Evolutionary conservation across 1,140 invertebrate species (phyloP), one percentile per base, ranked within the genome.

Genomic region (Homalodisca vitripennis): DNA sequence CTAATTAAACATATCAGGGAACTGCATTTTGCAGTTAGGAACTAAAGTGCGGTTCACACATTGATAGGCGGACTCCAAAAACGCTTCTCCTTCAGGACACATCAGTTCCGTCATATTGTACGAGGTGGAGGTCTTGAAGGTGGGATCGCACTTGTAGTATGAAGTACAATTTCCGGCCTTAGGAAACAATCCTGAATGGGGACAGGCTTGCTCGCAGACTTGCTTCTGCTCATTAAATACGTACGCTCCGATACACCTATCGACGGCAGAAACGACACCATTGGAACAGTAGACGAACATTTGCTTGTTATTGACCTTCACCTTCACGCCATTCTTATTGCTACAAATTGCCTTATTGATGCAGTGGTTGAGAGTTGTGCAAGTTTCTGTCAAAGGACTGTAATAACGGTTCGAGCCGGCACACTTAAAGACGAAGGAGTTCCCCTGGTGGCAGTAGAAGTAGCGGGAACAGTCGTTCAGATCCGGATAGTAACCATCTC

Each of bases 401-500:
- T 55, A 53, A 53, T 57, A 71, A 46, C n/a, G 29, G 22, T 53
- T 53, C 2, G 46, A 30, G 29, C 6, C 17, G 14, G n/a, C 41
- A 53, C 64, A 71, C 3, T 29, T 6, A 29, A 34, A 71, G n/a
- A 55, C 30, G 32, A 22, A 30, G 1, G 70, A 12, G 6, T 22
- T n/a, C 6, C 14, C 26, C 10, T 60, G 17, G 1, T 67, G 12
- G 22, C 53, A 62, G 1, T 60, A 31, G 51, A 64, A 46, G 60
- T 68, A 71, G 12, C 26, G 14, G 31, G 26, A 47, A 30, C 66
- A 63, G 53, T 62, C 27, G 48, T 26, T 30, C 12, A 26, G n/a
- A 30, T 71, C 70, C 0, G 70, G 70, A 26, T 51, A 71, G 14
- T 29, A 26, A 3, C 70, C 70, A 32, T 71, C 31, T 13, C n/a